Conservation (phyloP, 1,140 invertebrate genomes). For the Dysdera silvatica region DNA sequence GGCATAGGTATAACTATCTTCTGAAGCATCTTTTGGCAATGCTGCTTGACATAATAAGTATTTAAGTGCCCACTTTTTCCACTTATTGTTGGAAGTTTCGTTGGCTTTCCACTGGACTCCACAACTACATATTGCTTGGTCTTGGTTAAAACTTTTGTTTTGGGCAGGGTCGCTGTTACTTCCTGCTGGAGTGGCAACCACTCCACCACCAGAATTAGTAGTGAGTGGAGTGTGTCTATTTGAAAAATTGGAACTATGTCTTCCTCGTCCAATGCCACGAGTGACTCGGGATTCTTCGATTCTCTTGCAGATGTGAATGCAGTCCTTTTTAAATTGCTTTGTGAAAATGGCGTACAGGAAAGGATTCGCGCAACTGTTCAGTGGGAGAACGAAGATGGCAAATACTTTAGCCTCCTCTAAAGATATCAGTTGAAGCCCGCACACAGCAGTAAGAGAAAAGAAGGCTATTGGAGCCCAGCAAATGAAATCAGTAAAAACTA, state of each 20-base stretch:
- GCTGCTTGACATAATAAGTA: conserved; percentile 15
- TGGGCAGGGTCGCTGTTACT: conserved; percentile 6
- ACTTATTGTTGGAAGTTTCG: conserved; percentile 16
- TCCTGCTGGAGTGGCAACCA: conserved; percentile 44
- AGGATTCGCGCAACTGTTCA: conserved; percentile 94
- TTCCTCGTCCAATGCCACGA: conserved; percentile 61
- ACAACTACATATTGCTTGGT: conserved; percentile 20
- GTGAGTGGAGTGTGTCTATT: conserved; percentile 71
- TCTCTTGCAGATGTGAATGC: conserved; percentile 83
- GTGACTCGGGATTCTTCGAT: conserved; percentile 69
- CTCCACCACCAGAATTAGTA: conserved; percentile 71
- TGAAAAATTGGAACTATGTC: conserved; percentile 80
- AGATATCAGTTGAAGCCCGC: conserved; percentile 78
- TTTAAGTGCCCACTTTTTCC: conserved; percentile 32
- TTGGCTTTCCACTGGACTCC: background rate
- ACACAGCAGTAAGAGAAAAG: conserved; percentile 61
- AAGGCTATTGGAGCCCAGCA: conserved; percentile 71
- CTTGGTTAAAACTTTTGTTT: background rate
- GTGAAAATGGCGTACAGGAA: conserved; percentile 94
- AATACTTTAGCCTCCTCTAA: conserved; percentile 94
- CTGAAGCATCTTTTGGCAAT: background rate
- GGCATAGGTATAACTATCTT: conserved; percentile 63
- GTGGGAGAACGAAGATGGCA: conserved; percentile 85
- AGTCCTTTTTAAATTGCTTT: conserved; percentile 96
- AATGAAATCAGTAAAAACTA: conserved; percentile 77